phyloP scores from a whole-genome alignment of 2,113 vertebrate species.

The Ictalurus furcatus region DNA sequence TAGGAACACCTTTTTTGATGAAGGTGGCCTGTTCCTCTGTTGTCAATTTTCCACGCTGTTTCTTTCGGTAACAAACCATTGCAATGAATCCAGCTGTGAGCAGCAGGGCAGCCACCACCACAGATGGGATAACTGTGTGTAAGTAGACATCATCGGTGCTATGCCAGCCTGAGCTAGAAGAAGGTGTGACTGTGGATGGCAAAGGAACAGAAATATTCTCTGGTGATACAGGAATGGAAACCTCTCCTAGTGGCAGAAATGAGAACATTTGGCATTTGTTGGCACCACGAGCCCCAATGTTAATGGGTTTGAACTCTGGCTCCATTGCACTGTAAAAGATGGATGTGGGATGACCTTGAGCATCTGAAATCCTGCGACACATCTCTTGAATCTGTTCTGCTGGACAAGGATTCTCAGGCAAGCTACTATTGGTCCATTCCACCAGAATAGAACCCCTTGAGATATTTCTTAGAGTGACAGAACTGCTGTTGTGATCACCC shows the following conservation, averaged over 20 bases:
- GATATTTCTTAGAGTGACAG: constrained; percentile 85
- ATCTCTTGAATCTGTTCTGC: constrained; percentile 83
- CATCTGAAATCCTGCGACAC: constrained; percentile 82
- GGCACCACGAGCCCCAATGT: constrained; percentile 77
- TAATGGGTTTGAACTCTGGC: constrained; percentile 87
- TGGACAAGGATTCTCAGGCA: constrained; percentile 85
- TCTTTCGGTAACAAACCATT: constrained; percentile 97
- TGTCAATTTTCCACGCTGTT: constrained; percentile 92
- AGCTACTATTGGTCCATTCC: constrained; percentile 93
- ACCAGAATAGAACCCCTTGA: constrained; percentile 86
- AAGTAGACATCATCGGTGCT: constrained; percentile 90
- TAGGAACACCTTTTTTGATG: constrained; percentile 96
- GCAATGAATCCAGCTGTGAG: constrained; percentile 93
- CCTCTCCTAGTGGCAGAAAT: constrained; percentile 79
- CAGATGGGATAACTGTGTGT: constrained; percentile 92
- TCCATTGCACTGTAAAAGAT: constrained; percentile 83
- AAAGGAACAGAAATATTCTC: constrained; percentile 26
- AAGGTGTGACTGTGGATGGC: constrained; percentile 67
- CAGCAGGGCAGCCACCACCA: constrained; percentile 91
- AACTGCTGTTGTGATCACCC: constrained; percentile 90
- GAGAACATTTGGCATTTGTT: constrained; percentile 84
- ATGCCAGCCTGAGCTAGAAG: constrained; percentile 80
- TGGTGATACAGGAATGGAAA: constrained; percentile 53
- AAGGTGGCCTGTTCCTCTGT: constrained; percentile 97
- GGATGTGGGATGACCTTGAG: constrained; percentile 74